Evolutionary conservation across 1,140 invertebrate genomes (phyloP).

Genomic region (Archegozetes longisetosus): DNA sequence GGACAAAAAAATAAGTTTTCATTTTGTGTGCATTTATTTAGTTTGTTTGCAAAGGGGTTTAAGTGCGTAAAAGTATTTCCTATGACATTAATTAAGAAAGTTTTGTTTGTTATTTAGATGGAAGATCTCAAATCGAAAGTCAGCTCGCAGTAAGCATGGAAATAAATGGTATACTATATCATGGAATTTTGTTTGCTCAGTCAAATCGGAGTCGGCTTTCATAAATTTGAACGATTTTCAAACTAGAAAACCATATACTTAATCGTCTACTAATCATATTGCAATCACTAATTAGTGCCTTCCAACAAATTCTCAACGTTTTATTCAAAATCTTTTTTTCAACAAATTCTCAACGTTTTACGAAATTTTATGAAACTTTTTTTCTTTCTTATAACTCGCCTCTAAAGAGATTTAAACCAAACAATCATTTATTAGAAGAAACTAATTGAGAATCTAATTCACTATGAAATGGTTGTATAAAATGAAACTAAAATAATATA

Average conservation of each 20-base stretch:
- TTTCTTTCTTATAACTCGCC: too few relatives aligned
- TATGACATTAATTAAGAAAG: background rate
- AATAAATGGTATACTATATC: conserved; percentile 78
- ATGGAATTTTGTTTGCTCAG: conserved; percentile 69
- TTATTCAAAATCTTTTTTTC: too few relatives aligned
- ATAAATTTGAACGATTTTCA: background rate
- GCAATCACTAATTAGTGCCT: background rate
- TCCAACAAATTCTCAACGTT: background rate
- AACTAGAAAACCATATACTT: background rate
- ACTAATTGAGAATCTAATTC: too few relatives aligned
- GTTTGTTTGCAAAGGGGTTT: too few relatives aligned
- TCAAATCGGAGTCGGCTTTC: conserved; percentile 16
- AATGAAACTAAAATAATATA: too few relatives aligned
- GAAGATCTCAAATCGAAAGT: conserved; percentile 47
- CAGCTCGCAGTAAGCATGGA: conserved; percentile 90
- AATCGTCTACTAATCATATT: background rate
- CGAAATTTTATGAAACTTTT: too few relatives aligned
- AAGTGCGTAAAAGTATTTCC: background rate
- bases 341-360: too few relatives aligned
- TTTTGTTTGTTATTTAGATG: conserved; percentile 29
- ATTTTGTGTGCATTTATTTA: too few relatives aligned
- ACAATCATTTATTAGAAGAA: too few relatives aligned
- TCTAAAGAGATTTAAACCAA: too few relatives aligned
- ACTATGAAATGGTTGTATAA: too few relatives aligned
- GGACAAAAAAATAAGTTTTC: too few relatives aligned